Evolutionary conservation across 2,888 invertebrate genomes (phyloP).

Genomic region (Tenthredo distinguenda): DNA sequence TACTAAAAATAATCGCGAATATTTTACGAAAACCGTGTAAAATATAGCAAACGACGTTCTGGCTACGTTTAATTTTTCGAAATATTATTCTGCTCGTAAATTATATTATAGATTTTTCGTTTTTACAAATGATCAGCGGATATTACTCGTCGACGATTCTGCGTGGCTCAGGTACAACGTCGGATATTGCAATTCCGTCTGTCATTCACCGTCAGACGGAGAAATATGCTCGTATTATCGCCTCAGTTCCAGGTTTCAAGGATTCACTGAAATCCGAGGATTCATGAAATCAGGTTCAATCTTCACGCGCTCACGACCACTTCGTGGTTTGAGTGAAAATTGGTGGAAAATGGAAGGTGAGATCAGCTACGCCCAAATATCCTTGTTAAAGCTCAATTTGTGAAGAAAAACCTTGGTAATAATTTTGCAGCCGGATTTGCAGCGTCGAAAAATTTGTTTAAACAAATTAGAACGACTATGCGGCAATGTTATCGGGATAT

Average conservation of each 20-base stretch:
- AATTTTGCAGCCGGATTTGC: background rate
- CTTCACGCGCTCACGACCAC: constrained; percentile 7
- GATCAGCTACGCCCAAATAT: background rate
- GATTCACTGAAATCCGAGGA: background rate
- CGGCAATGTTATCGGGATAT: background rate
- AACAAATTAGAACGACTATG: background rate
- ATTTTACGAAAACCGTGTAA: too few species aligned
- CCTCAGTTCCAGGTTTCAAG: constrained; percentile 30
- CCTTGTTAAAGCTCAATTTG: background rate
- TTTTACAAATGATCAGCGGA: constrained; percentile 4
- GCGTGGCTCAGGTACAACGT: background rate
- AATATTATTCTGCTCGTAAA: background rate
- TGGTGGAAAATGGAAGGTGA: background rate
- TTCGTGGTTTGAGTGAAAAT: background rate
- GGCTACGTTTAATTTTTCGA: background rate
- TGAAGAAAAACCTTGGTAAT: background rate
- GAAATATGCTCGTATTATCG: constrained; percentile 45
- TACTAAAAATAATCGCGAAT: too few species aligned
- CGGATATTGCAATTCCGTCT: constrained; percentile 42
- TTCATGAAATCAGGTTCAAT: constrained; percentile 17
- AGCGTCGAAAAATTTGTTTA: background rate
- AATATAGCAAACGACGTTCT: too few species aligned
- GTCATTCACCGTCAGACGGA: constrained; percentile 23
- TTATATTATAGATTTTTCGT: background rate
- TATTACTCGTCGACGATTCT: constrained; percentile 9